These are phyloP conservation scores for Malurus alboscapulatus DNA, from an alignment of 2,113 vertebrate species.

Conservation along the genomic window DNA sequence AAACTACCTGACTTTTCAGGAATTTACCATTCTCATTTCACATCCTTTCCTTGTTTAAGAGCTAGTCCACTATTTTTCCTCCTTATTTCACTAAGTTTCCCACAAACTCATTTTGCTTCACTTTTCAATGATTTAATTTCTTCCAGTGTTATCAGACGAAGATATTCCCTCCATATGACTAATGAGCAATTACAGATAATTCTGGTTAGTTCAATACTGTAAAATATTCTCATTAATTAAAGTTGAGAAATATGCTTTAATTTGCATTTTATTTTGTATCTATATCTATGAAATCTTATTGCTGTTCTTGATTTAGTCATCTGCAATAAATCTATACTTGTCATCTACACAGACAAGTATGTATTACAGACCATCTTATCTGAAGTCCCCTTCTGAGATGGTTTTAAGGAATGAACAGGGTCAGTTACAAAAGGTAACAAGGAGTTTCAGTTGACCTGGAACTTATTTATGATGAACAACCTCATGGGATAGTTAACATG, in stretches of 20 bases:
- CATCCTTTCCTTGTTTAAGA: background rate
- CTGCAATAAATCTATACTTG: background rate
- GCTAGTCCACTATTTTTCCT: background rate
- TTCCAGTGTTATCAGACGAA: background rate
- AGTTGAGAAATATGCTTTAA: background rate
- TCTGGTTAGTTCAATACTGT: background rate
- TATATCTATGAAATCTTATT: background rate
- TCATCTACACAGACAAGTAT: background rate
- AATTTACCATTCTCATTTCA: background rate
- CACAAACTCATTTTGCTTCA: background rate
- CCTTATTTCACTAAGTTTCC: background rate
- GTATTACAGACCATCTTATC: background rate
- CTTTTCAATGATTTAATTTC: background rate
- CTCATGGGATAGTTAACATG: background rate
- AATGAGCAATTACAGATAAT: background rate
- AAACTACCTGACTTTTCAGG: background rate
- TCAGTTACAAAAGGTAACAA: background rate
- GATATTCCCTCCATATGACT: background rate
- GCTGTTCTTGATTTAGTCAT: background rate
- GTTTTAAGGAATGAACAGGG: background rate
- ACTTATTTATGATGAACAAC: background rate
- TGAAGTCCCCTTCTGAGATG: background rate
- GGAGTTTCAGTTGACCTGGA: background rate
- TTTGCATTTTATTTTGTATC: background rate
- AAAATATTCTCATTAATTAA: background rate